Evolutionary conservation across 2,797 vertebrate species (phyloP).

Genomic region (Catamblyrhynchus diadema): DNA sequence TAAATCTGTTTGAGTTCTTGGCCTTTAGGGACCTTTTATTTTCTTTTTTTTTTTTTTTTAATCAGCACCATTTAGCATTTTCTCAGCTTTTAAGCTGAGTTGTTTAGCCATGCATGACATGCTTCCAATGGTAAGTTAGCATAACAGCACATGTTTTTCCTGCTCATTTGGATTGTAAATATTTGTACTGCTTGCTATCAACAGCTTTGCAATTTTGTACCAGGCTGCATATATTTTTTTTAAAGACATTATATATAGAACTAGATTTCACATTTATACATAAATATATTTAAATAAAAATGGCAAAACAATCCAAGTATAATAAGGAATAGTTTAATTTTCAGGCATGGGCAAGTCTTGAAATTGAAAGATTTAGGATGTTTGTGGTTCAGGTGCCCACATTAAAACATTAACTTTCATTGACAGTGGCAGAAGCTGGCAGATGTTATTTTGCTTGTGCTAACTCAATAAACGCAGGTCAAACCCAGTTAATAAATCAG

Average conservation of each 20-base stretch:
- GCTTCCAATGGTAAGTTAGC: not conserved
- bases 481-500: conserved; percentile 33
- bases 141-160: not conserved
- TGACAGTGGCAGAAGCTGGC: conserved; percentile 3
- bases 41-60: not conserved
- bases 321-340: not conserved
- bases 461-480: conserved; percentile 13
- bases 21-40: not conserved
- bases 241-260: not conserved
- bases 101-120: not conserved
- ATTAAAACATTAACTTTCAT: not conserved
- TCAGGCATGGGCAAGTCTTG: not conserved
- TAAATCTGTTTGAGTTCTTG: not conserved
- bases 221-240: not conserved
- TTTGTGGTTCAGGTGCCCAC: not conserved
- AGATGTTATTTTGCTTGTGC: conserved; percentile 18
- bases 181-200: conserved; percentile 21
- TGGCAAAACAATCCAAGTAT: not conserved
- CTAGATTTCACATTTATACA: not conserved
- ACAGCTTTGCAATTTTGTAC: conserved; percentile 10
- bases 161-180: conserved; percentile 50
- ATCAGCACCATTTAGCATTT: conserved; percentile 32
- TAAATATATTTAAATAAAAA: not conserved
- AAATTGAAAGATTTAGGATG: not conserved
- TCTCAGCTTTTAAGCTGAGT: not conserved